phyloP scores from a whole-genome alignment of 2,888 invertebrate species.

The Pimpla rufipes region DNA sequence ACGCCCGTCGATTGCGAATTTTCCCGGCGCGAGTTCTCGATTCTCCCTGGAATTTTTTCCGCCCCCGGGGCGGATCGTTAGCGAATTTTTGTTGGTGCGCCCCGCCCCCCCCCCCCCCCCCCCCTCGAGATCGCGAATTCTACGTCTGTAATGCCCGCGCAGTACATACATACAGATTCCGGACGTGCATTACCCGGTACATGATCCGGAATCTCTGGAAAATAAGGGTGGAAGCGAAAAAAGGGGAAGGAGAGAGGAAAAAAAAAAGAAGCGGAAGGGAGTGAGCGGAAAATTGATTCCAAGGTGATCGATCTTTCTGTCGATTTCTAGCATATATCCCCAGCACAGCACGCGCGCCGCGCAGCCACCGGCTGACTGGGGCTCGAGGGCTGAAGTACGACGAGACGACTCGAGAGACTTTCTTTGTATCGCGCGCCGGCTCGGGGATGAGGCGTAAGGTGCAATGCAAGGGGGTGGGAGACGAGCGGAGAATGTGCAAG shows the following conservation, averaged over 20 bases:
- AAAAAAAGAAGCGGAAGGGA: slow-evolving; percentile 2
- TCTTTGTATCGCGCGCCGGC: slow-evolving; percentile 56
- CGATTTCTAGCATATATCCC: slow-evolving; percentile 57
- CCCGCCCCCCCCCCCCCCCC: background rate
- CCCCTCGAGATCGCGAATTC: slow-evolving; percentile 20
- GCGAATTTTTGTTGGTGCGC: background rate
- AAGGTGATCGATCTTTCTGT: slow-evolving; percentile 67
- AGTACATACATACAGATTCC: background rate
- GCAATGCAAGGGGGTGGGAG: slow-evolving; percentile 36
- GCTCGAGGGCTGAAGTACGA: slow-evolving; percentile 20
- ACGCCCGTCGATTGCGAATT: background rate
- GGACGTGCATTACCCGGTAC: slow-evolving; percentile 1
- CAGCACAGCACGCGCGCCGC: slow-evolving; percentile 31
- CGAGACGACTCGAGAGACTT: slow-evolving; percentile 60
- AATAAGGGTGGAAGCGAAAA: slow-evolving; percentile 29
- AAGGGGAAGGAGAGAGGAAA: slow-evolving; percentile 23
- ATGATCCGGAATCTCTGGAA: slow-evolving; percentile 44
- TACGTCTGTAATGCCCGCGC: background rate
- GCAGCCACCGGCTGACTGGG: slow-evolving; percentile 22
- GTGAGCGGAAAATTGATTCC: slow-evolving; percentile 63
- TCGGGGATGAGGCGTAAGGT: slow-evolving; percentile 33
- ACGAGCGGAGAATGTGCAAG: slow-evolving; percentile 36
- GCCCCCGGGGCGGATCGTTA: background rate
- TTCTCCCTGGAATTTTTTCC: slow-evolving; percentile 7
- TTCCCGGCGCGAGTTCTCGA: background rate